Evolutionary conservation across 2,113 vertebrate genomes (phyloP), one percentile per base, ranked within the genome.

Genomic region (Sclerurus mexicanus): DNA sequence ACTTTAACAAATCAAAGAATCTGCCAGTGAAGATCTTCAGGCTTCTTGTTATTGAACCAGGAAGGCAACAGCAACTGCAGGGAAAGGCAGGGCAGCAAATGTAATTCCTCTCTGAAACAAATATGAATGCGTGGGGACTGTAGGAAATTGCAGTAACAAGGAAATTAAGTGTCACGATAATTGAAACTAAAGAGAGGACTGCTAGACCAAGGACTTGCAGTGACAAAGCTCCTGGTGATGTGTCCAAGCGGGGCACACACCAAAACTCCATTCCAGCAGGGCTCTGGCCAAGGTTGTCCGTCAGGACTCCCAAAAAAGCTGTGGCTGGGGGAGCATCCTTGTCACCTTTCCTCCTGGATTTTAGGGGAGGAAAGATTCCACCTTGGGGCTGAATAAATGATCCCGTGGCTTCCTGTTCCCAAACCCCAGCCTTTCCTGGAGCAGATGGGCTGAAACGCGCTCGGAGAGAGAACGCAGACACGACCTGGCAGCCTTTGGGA

Each of bases 61-160:
- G 58, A 82, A 66, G 74, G 50, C 39, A 75, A 44, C 9, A 64
- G n/a, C 19, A 59, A 40, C 37, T 18, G 42, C 50, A 21, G 50
- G 12, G 66, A 33, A 35, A 82, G 75, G 66, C 4, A 63, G 30
- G 28, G 31, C 79, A 88, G 75, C 27, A 72, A 79, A 35, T 52
- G 44, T 3, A 27, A 42, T n/a, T 42, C 44, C 39, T 75, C 56
- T 16, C 46, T 33, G 55, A 31, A 19, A 42, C 10, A 53, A 60
- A 53, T 39, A 49, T 33, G 49, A 50, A 15, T 4, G 3, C n/a
- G 33, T 52, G 37, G 37, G 40, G 31, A 39, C 81, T 10, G 31
- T 0, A 59, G 49, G 49, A 79, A 75, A 98, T n/a, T 98, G 98
- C 67, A 99, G 97, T 3, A 98, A 98, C 8, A 25, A 27, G 46